Conservation (phyloP, 2,797 vertebrate genomes). For the Callimico goeldii region DNA sequence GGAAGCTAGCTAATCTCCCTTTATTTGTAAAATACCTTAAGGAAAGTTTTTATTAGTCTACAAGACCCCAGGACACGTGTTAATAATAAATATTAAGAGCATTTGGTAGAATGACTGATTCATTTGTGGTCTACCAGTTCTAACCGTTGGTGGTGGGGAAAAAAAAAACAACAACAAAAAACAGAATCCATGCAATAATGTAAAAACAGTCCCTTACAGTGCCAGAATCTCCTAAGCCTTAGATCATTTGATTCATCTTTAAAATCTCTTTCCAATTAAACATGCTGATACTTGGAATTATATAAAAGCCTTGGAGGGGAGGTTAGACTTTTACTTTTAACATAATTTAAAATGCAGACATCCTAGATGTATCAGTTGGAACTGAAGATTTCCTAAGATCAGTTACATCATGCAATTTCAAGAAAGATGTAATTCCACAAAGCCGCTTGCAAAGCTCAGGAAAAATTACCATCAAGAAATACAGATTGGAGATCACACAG, state of each 20-base stretch:
- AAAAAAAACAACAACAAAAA: not conserved
- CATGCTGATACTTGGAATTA: conserved; percentile 37
- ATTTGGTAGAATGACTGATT: not conserved
- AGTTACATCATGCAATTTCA: not conserved
- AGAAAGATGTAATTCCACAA: not conserved
- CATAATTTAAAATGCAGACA: conserved; percentile 11
- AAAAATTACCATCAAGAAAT: not conserved
- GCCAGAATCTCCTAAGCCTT: not conserved
- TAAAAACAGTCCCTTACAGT: not conserved
- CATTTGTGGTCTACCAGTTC: conserved; percentile 12
- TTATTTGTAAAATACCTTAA: conserved; percentile 54
- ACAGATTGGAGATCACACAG: not conserved
- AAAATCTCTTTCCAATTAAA: conserved; percentile 62
- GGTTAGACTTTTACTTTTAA: not conserved
- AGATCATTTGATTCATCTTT: conserved; percentile 43
- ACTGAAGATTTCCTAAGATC: not conserved
- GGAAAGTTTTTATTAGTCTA: conserved; percentile 59
- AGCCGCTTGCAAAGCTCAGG: not conserved
- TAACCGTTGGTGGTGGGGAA: not conserved
- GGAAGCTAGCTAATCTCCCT: conserved; percentile 56
- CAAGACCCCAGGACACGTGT: not conserved
- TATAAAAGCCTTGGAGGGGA: not conserved
- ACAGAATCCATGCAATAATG: not conserved
- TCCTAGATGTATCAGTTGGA: not conserved
- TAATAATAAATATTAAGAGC: conserved; percentile 65